Evolutionary conservation across 2,797 vertebrate genomes (phyloP), one percentile per base, ranked within the genome.

Genomic region (Sebastes oblongus): DNA sequence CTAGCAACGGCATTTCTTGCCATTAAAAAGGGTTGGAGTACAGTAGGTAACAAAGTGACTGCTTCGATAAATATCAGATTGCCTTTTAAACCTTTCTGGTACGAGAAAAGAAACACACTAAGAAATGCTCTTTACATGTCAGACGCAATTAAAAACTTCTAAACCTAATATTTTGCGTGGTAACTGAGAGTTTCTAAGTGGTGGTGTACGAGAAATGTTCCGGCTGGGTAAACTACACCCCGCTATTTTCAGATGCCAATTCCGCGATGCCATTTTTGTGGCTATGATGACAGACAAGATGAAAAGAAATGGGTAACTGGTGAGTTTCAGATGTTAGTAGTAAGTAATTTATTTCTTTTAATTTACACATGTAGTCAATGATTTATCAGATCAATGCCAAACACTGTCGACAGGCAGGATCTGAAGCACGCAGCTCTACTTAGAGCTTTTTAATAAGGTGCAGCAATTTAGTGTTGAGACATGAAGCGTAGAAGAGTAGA

Each of bases 1-100:
- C 69, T 78, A 86, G 74, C 16, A 77, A 68, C 78, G 30, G 22
- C 22, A 18, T 81, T 76, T 79, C 30, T 65, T 24, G 25, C 42
- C 56, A 34, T 81, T 78, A 70, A 77, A 86, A 61, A 73, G 22
- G 13, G 52, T 77, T 27, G 8, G 34, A 42, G 72, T 73, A 74
- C 25, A 18, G 12, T 5, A 54, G 72, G 61, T 60, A 64, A 65
- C 39, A 55, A 77, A 88, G 7, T 66, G 78, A 54, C 60, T 56
- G 68, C 70, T 62, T 72, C 69, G 29, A 70, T 54, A 65, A 65
- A 81, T 50, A 69, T 55, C 69, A 68, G 66, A 52, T 75, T 80
- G 6, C n/a, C 1, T 72, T 81, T 83, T 61, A 66, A 68, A 62
- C 2, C 8, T 29, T 39, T 52, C 13, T 61, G 62, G 39, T 75